These are phyloP conservation scores for Jacana jacana DNA, from an alignment of 2,113 vertebrate species.

Conservation along the genomic window DNA sequence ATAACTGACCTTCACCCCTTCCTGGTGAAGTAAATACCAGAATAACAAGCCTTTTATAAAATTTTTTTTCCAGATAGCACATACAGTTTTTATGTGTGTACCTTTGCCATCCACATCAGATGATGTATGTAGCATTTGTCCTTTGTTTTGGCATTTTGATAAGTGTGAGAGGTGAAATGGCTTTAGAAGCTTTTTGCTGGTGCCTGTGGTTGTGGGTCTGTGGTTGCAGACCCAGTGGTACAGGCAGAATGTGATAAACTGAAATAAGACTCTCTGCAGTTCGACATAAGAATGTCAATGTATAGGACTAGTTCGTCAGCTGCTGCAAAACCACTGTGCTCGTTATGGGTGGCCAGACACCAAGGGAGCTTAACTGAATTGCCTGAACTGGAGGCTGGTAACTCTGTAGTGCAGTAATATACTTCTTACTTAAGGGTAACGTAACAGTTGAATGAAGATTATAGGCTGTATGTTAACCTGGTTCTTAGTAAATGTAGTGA, in stretches of 20 bases:
- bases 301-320: not conserved
- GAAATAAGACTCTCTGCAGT: not conserved
- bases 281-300: not conserved
- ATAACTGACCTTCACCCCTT: slow-evolving; percentile 53
- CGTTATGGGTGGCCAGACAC: not conserved
- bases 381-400: not conserved
- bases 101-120: slow-evolving; percentile 59
- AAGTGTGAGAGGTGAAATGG: slow-evolving; percentile 60
- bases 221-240: slow-evolving; percentile 16
- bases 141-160: slow-evolving; percentile 63
- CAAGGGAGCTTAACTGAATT: not conserved
- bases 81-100: slow-evolving; percentile 44
- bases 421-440: not conserved
- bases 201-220: slow-evolving; percentile 15
- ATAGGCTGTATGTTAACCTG: not conserved
- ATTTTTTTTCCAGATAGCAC: slow-evolving; percentile 19
- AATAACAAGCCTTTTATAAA: slow-evolving; percentile 56
- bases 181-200: slow-evolving; percentile 66
- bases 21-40: slow-evolving; percentile 67
- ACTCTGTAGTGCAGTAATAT: not conserved
- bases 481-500: not conserved
- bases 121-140: slow-evolving; percentile 65
- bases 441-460: not conserved
- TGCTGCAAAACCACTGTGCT: not conserved
- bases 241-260: not conserved